Base-by-base conservation (phyloP, 2,888 invertebrate genomes). In the Margaritifera margaritifera region DNA sequence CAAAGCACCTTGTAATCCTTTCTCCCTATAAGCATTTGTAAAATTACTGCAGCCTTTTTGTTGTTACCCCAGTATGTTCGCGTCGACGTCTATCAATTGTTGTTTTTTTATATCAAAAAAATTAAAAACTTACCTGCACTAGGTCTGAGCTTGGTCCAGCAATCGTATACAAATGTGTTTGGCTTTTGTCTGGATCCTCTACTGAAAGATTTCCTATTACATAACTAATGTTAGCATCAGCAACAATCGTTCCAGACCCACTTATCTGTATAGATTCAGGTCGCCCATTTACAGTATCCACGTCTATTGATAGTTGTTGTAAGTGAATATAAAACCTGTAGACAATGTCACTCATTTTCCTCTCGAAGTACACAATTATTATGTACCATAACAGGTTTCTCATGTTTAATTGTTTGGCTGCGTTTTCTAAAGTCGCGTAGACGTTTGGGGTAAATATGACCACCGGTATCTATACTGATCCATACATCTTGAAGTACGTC, bases 111-210 rank as follows among this genome's bases (percentile, higher is more conserved):
- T 2, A 19, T 25, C n/a, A n/a, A n/a, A n/a, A n/a, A n/a, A 18
- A 24, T 6, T 62, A 6, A 55, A 18, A 27, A n/a, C 50, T 50
- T 70, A 79, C 83, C 70, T 71, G 60, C 6, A 83, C 50, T 5
- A 82, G 54, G 64, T 82, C 80, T 6, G 80, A 79, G 71, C 80
- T 78, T 8, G 72, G 69, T 54, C 83, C 83, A 24, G 57, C 54
- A 22, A 80, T 51, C n/a, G 65, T 68, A 54, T 78, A 77, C 11
- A 69, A 71, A 64, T 79, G 78, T 1, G 63, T 65, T 59, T 83
- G 83, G 6, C 72, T 71, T 6, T 56, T 19, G 55, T 83, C 83
- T 42, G 75, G 76, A 71, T 83, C 83, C 11, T 64, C 62, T 11
- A 72, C 80, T 4, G 69, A 55, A n/a, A 83, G 60, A 22, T 27